phyloP scores from a whole-genome alignment of 2,888 invertebrate genomes.

The Ypsolopha scabrella region DNA sequence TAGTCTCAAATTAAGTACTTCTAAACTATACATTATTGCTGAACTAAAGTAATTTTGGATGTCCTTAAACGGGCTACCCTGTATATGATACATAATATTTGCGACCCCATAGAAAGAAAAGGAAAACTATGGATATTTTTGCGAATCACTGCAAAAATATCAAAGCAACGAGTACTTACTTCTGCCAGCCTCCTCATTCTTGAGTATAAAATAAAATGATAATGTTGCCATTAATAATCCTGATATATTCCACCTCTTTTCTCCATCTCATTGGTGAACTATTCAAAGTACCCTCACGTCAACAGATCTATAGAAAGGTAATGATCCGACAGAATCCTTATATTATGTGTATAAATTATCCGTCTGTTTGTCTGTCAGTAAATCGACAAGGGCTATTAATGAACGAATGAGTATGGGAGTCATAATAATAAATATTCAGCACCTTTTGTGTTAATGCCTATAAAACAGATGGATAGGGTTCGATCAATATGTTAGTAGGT shows the following conservation, averaged over 20 bases:
- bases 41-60: too few relatives aligned
- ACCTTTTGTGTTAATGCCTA: constrained; percentile 33
- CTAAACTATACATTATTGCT: too few relatives aligned
- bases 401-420: constrained; percentile 17
- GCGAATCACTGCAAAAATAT: too few relatives aligned
- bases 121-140: too few relatives aligned
- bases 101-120: too few relatives aligned
- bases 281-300: constrained; percentile 16
- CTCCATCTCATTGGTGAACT: constrained; percentile 11
- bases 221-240: background rate
- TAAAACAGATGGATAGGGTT: constrained; percentile 23
- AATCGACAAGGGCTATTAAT: constrained; percentile 41
- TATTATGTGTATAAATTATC: constrained; percentile 10
- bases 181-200: too few relatives aligned
- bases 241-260: constrained; percentile 11
- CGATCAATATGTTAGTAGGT: background rate
- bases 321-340: constrained; percentile 32
- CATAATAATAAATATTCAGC: constrained; percentile 46
- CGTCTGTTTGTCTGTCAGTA: constrained; percentile 14
- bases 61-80: too few relatives aligned
- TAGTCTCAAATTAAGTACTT: too few relatives aligned
- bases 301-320: constrained; percentile 42
- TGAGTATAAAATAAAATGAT: background rate
- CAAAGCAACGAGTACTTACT: too few relatives aligned
- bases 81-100: too few relatives aligned